Percentiles rank a stretch among this genome's conserved stretches.
phyloP scores from a whole-genome alignment of 2,888 invertebrate species.

The Gandaritis pyraliata region DNA sequence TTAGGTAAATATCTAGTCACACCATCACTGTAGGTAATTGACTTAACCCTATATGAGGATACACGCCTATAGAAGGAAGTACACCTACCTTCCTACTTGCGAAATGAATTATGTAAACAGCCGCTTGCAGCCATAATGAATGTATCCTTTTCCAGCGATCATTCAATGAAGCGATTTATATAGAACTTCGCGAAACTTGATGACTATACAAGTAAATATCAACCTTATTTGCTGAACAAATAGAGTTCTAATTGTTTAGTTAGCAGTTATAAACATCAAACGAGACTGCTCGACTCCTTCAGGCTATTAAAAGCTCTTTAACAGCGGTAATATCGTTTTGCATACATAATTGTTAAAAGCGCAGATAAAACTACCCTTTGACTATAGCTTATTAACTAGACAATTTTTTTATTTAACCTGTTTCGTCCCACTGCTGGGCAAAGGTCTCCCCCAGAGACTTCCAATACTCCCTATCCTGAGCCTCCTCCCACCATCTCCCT shows the following conservation, averaged over 20 bases:
- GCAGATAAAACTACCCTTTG: too few relatives aligned
- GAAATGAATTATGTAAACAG: constrained; percentile 61
- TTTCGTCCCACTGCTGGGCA: too few relatives aligned
- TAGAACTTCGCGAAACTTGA: constrained; percentile 45
- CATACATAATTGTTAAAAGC: too few relatives aligned
- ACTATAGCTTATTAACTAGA: too few relatives aligned
- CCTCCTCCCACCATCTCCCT: too few relatives aligned
- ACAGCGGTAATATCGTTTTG: not conserved
- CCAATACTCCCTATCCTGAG: too few relatives aligned
- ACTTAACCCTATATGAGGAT: constrained; percentile 11
- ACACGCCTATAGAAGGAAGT: constrained; percentile 43
- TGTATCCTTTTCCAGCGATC: constrained; percentile 60
- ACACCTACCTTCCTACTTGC: constrained; percentile 3
- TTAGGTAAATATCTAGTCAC: not conserved
- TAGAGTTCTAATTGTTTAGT: too few relatives aligned
- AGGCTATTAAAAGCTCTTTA: constrained; percentile 38
- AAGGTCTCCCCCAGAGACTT: too few relatives aligned
- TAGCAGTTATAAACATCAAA: too few relatives aligned
- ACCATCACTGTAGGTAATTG: too few relatives aligned
- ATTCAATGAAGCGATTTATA: constrained; percentile 60
- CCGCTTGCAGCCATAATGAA: constrained; percentile 56
- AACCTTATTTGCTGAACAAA: not conserved
- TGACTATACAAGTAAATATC: constrained; percentile 5
- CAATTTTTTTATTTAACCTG: too few relatives aligned
- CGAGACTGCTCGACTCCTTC: constrained; percentile 25